These are phyloP conservation scores for Parauchenoglanis ngamensis DNA, from an alignment of 2,797 vertebrate genomes.

Conservation along the genomic window DNA sequence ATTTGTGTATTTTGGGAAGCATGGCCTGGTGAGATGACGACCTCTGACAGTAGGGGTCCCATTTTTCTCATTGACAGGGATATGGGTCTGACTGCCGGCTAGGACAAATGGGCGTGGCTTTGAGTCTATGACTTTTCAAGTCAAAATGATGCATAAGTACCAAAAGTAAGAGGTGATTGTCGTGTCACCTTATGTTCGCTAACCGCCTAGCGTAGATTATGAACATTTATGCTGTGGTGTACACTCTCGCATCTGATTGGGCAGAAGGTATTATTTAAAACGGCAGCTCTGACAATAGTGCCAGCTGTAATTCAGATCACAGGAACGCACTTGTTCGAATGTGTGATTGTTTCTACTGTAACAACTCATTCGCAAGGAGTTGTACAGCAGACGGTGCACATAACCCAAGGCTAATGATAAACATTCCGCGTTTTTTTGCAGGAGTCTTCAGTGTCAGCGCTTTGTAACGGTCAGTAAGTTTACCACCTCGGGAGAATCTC, in stretches of 20 bases:
- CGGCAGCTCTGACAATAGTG: no score
- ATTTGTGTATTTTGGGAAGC: constrained; percentile 23
- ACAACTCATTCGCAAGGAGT: not conserved
- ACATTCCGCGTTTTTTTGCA: not conserved
- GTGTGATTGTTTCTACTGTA: not conserved
- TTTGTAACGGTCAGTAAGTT: not conserved
- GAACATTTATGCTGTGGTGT: not conserved
- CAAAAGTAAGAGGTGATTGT: not conserved
- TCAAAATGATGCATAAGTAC: no score
- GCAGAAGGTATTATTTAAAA: no score
- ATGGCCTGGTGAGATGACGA: not conserved
- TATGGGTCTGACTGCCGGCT: not conserved
- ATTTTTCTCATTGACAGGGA: not conserved
- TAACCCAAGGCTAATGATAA: not conserved
- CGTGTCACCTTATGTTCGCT: not conserved
- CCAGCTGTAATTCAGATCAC: not conserved
- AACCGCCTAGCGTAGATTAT: not conserved
- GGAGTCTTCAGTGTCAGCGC: not conserved
- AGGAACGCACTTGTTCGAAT: not conserved
- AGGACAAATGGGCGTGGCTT: not conserved
- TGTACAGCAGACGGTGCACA: not conserved
- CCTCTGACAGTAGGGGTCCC: not conserved
- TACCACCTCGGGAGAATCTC: not conserved
- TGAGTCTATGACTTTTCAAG: not conserved
- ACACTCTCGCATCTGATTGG: not conserved